Evolutionary conservation across 1,140 invertebrate species (phyloP), one percentile per base, ranked within the genome.

Genomic region (Pseudoatta argentina): DNA sequence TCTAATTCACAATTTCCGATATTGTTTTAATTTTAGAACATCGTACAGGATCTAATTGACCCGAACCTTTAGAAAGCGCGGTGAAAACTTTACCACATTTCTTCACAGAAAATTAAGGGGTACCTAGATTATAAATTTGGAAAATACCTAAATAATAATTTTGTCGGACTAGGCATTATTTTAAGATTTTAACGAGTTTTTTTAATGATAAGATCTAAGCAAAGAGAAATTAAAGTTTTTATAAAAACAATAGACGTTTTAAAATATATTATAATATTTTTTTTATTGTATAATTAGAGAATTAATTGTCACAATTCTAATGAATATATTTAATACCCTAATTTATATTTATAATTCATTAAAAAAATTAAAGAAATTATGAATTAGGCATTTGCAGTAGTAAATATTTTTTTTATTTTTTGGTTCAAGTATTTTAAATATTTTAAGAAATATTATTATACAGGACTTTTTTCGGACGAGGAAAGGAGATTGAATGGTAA

Each of bases 1-100:
- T 39, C 53, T 12, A n/a, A 72, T 30, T 21, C 24, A 16, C 55
- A 39, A 21, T 83, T 73, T 75, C 39, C 18, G 27, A 73, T 61
- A 61, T 48, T 61, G 7, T 59, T 69, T 69, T 14, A 39, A 72
- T 59, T 83, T 83, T 73, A 24, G 14, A 57, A 48, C 53, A 44
- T 27, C 30, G 0, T 24, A 16, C 27, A n/a, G 78, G 0, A 24
- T 69, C 21, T 57, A 24, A 66, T 21, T 55, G 51, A 55, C 48
- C 27, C n/a, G 24, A 30, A 24, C n/a, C 18, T 73, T 48, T 30
- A n/a, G 14, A 61, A 51, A 63, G 7, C 27, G 2, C 14, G 12
- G 7, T 61, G 10, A 57, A 71, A 71, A 27, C 21, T 57, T 63
- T 10, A 12, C 5, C 5, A 3, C n/a, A 6, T n/a, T 77, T 57